Evolutionary conservation across 2,888 invertebrate genomes (phyloP).

Genomic region (Drosophila meridiana): DNA sequence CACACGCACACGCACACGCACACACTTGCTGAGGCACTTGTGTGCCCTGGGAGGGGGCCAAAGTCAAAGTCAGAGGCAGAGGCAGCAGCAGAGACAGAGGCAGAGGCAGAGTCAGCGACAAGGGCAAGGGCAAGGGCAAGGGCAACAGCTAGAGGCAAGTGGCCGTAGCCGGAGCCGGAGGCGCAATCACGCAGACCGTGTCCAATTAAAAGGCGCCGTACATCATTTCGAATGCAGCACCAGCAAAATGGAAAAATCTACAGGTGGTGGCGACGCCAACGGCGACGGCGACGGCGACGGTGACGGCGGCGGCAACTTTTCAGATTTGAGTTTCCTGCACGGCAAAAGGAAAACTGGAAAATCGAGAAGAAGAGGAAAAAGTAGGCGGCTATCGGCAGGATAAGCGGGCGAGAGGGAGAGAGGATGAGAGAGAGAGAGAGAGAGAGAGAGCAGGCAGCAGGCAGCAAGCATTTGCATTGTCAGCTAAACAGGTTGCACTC

Average conservation of each 20-base stretch:
- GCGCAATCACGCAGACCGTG: slow-evolving; percentile 77
- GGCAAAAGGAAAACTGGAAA: slow-evolving; percentile 31
- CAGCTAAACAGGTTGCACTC: slow-evolving; percentile 42
- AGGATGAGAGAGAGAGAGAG: background rate
- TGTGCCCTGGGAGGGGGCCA: slow-evolving; percentile 31
- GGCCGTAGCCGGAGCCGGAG: slow-evolving; percentile 29
- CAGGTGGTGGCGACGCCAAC: slow-evolving; percentile 68
- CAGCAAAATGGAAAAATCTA: slow-evolving; percentile 67
- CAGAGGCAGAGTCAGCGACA: background rate
- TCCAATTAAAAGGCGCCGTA: slow-evolving; percentile 80
- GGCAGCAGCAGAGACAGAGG: background rate
- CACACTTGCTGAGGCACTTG: slow-evolving; percentile 35
- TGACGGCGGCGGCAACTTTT: slow-evolving; percentile 31
- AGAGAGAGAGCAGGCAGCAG: slow-evolving; percentile 11
- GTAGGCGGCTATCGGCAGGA: slow-evolving; percentile 54
- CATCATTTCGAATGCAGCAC: slow-evolving; percentile 74
- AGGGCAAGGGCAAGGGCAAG: slow-evolving; percentile 2
- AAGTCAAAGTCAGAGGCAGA: background rate
- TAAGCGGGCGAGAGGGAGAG: background rate
- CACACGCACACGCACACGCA: slow-evolving; percentile 9
- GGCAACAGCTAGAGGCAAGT: slow-evolving; percentile 16
- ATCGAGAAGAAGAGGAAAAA: slow-evolving; percentile 22
- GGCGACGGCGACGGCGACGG: slow-evolving; percentile 27
- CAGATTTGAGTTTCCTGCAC: slow-evolving; percentile 64
- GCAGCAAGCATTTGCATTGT: slow-evolving; percentile 30